Evolutionary conservation across 2,797 vertebrate species (phyloP).

Genomic region (Rousettus madagascariensis): DNA sequence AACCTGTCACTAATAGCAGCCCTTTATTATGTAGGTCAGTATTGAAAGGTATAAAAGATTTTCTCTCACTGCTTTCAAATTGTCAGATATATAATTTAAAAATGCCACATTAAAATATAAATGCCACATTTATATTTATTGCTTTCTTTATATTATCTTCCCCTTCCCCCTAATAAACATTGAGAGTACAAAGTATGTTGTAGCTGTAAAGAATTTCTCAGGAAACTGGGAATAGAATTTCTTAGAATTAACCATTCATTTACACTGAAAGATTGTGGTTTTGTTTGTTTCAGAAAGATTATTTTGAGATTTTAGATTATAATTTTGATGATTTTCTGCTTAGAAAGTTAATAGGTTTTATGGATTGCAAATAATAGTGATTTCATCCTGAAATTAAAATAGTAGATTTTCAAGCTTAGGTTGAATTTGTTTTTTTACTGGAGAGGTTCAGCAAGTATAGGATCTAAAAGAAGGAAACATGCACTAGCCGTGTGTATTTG

Average conservation of each 20-base stretch:
- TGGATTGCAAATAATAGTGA: neutral
- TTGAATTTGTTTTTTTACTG: neutral
- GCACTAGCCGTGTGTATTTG: neutral
- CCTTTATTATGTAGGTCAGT: conserved; percentile 34
- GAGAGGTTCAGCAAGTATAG: neutral
- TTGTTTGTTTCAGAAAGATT: neutral
- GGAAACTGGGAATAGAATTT: neutral
- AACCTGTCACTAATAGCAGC: conserved; percentile 36
- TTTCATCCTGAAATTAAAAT: neutral
- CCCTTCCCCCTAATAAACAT: neutral
- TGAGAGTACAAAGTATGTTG: neutral
- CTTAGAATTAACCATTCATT: neutral
- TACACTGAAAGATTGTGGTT: neutral
- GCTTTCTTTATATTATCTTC: neutral
- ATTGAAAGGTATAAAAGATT: neutral
- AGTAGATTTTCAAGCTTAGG: neutral
- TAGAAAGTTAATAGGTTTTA: neutral
- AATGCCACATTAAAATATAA: neutral
- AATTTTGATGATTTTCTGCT: neutral
- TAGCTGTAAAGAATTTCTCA: neutral
- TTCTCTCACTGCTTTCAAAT: conserved; percentile 19
- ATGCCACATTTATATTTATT: neutral
- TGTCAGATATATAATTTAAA: neutral
- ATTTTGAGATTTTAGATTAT: neutral
- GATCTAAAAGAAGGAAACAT: neutral